Evolutionary conservation across 2,888 invertebrate species (phyloP), one percentile per base, ranked within the genome.

Genomic region (Augiades crinisus): DNA sequence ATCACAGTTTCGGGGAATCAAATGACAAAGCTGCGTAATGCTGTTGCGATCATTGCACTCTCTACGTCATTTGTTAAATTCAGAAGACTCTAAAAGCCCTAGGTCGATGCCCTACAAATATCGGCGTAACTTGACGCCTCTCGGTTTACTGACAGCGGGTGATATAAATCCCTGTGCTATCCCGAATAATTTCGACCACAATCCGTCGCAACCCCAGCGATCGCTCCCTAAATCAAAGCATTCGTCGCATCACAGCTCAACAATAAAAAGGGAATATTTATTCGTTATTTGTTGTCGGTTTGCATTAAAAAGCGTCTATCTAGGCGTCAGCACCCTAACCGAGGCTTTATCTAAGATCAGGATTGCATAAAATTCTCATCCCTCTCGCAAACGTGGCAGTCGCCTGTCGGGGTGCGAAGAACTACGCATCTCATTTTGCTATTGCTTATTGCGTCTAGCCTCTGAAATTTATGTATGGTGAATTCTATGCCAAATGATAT

Each of bases 211-310:
- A 70, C 78, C 84, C 81, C 78, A 72, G 72, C 64, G 66, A 63
- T 71, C 70, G 70, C 76, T 69, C 82, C 86, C 85, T 82, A 85
- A 84, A 85, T 88, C 85, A 86, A 78, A 84, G 74, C 74, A 75
- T 80, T 77, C 71, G 67, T 67, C 75, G 78, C 80, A 74, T 83
- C 81, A 78, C 75, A 81, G 72, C 70, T 75, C 77, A 75, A 80
- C 85, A 80, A 83, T 84, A 84, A 86, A 86, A 67, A 76, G 70
- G 74, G 82, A 80, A 85, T 84, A 84, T 83, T 82, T 85, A 87
- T 87, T 81, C 78, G 81, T 87, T 88, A 89, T 89, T 89, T 89
- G 87, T 84, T 85, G 82, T 86, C 80, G 81, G 81, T 83, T 86
- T 78, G 82, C 78, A 87, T 89, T 88, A 87, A 86, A 89, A 85